Base-by-base conservation (phyloP, 2,888 invertebrate genomes). In the Drosophila planitibia region DNA sequence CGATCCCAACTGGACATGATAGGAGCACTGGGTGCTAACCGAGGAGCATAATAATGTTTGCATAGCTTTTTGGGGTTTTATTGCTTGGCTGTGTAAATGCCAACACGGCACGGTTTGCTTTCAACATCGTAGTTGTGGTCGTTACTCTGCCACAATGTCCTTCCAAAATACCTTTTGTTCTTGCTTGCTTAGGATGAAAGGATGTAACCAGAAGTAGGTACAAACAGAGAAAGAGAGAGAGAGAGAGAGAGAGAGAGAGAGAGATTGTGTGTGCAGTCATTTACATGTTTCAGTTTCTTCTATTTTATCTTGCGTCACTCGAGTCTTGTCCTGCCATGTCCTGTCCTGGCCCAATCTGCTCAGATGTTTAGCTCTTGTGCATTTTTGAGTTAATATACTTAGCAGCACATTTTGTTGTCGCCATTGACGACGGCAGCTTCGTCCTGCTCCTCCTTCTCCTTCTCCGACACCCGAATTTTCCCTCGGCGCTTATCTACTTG, bases 1-100 rank as follows among this genome's bases (percentile, higher is more conserved):
- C 41, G 44, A 35, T 60, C 44, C 53, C 53, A 66, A 25, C 58
- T 78, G 70, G 57, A 74, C 65, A 52, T 16, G 65, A 47, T 70
- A 59, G 25, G 25, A 47, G 61, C 59, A 22, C 64, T 53, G 68
- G 28, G 64, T 65, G 59, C 49, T 59, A 58, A 55, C 71, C 65
- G 59, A 76, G 81, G 58, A 76, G 79, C 82, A 86, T 83, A 86
- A 86, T 86, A 86, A 83, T 89, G 85, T 86, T 86, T 86, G 89
- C 89, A 83, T 89, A 86, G 85, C 89, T 83, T 86, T 89, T 86
- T 75, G 82, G 76, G 82, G 76, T 89, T 82, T 85, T 86, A 85
- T 86, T 82, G 82, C 82, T 82, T 66, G 84, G 58, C 79, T 86
- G 84, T 86, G 86, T 79, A 86, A 86, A 83, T 86, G 89, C 82